Base-by-base conservation (phyloP, 1,140 invertebrate species). In the Acromyrmex echinatior region DNA sequence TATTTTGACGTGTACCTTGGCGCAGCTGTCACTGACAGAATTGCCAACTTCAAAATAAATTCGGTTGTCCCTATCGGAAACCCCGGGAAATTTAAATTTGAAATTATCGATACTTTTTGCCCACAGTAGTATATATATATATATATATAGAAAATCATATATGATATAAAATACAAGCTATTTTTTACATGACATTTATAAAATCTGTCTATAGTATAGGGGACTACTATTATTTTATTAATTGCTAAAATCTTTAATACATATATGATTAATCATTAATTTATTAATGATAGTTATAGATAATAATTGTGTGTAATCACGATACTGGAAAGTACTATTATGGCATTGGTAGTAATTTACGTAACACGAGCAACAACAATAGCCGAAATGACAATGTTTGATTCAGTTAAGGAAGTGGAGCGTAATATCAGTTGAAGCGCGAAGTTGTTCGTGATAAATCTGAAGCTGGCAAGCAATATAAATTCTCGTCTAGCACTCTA, bases 331-430 rank as follows among this genome's bases (percentile, higher is more conserved):
- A 35, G 21, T 65, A 31, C 18, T 49, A 49, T 79, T 51, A 66
- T 21, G 60, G 68, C 18, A 51, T 68, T 79, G 49, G 35, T 56
- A 71, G 31, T 45, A 81, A 70, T 68, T 70, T 70, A 31, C 49
- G 14, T 39, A 81, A 81, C 65, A 80, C 4, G 14, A 70, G 31
- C 31, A 70, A 58, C 16, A 70, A 80, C 31, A 80, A 71, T 80
- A 39, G n/a, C 21, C 4, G n/a, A 68, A 81, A 81, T 39, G 65
- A 81, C 66, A 81, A 81, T 81, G 66, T 81, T 81, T 81, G 78
- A 81, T 81, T 81, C 65, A 81, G 49, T 70, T 81, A 71, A 81
- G 65, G 78, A 81, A 81, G 35, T 81, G 31, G 78, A 81, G 65
- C 78, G 65, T 81, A 81, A 81, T 81, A 81, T 81, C 78, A 71